These are phyloP conservation scores for Pelecanus crispus DNA, from an alignment of 2,113 vertebrate genomes.

Conservation along the genomic window DNA sequence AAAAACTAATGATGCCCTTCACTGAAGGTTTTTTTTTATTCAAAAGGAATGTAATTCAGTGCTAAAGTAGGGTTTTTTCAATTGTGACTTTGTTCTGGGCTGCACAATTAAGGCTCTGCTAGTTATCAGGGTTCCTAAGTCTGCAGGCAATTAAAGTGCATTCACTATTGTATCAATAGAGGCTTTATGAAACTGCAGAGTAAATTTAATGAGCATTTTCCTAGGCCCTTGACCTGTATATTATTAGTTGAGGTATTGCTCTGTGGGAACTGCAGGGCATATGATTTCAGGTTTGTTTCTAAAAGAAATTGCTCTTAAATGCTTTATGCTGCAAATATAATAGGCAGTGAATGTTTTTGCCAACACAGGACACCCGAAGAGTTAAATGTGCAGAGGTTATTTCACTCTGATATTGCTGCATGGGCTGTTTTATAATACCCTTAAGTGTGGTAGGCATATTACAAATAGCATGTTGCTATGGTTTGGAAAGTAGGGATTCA, in stretches of 20 bases:
- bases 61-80: not conserved
- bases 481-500: not conserved
- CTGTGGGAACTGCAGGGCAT: not conserved
- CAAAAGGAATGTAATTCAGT: not conserved
- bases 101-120: not conserved
- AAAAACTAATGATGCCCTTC: not conserved
- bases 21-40: not conserved
- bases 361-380: not conserved
- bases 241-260: not conserved
- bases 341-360: not conserved
- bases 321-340: not conserved
- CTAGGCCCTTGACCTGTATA: not conserved
- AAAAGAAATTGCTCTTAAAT: not conserved
- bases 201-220: not conserved
- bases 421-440: not conserved
- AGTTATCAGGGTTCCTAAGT: not conserved
- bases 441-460: not conserved
- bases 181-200: not conserved
- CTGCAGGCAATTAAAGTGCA: not conserved
- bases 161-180: not conserved
- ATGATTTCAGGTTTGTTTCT: not conserved
- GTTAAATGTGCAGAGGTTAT: not conserved
- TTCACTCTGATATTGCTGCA: not conserved
- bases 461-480: not conserved
- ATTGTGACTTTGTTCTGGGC: not conserved